Base-by-base conservation (phyloP, 2,113 vertebrate species). In the Rana temporaria region DNA sequence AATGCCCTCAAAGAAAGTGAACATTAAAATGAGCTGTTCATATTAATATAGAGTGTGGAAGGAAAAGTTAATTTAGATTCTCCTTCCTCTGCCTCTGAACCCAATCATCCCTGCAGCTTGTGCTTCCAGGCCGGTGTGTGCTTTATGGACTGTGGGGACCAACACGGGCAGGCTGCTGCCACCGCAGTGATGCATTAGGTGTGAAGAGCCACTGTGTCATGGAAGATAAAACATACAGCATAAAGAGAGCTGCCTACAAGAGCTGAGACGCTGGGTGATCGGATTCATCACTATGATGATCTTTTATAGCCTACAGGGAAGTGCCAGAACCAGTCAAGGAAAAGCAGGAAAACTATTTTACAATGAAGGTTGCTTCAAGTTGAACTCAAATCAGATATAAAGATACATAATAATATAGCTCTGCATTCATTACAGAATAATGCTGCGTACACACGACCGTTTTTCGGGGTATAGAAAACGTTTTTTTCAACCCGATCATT, bases 51-150 rank as follows among this genome's bases (percentile, higher is more conserved):
- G 9, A 81, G 20, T 18, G 15, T 19, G 53, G 17, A 42, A 53
- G 22, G 77, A 26, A 69, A 69, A 52, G 11, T 48, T 71, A 20
- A 80, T 80, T 70, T n/a, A 70, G n/a, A 62, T 38, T 66, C 22
- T 18, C 3, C 52, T 48, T 11, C 32, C 67, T 17, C 42, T n/a
- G 15, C 19, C 22, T 20, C 63, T 18, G 24, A 78, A 53, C 19
- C 14, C 20, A 22, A 78, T 63, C 8, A 48, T 64, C 59, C 60
- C 78, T 19, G 32, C 14, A 60, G 66, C 30, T 60, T 14, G 42
- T 38, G 38, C 26, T 70, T 52, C 70, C 22, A 53, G 16, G 38
- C 16, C 22, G 52, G 53, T 17, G 26, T 9, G 24, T 48, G 6
- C n/a, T 20, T 42, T 69, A 42, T 26, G 32, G 24, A 42, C 16